Evolutionary conservation across 2,113 vertebrate genomes (phyloP).

Genomic region (Acrocephalus arundinaceus): DNA sequence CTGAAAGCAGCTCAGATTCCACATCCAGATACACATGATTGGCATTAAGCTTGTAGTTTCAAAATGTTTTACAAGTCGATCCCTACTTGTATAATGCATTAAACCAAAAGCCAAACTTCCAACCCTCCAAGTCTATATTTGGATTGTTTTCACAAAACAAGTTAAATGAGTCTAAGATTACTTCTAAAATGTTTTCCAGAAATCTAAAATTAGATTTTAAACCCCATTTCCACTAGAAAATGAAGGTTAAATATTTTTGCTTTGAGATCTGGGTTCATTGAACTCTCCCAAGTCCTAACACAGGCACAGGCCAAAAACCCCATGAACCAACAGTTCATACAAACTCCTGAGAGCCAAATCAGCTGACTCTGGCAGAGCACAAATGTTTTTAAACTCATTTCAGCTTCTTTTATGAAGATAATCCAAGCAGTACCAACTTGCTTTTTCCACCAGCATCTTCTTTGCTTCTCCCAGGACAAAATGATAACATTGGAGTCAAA

Average conservation of each 20-base stretch:
- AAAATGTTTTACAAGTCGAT: background rate
- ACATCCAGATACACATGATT: background rate
- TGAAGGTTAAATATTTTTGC: background rate
- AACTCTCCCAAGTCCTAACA: slow-evolving; percentile 2
- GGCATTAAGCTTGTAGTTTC: background rate
- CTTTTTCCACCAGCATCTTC: slow-evolving; percentile 24
- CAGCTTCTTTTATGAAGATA: slow-evolving; percentile 48
- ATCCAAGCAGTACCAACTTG: slow-evolving; percentile 53
- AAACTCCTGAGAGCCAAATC: slow-evolving; percentile 28
- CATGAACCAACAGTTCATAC: slow-evolving; percentile 15
- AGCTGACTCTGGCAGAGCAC: slow-evolving; percentile 25
- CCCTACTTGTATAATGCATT: background rate
- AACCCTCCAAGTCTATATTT: background rate
- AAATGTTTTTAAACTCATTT: slow-evolving; percentile 52
- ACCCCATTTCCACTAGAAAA: background rate
- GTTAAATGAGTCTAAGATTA: background rate
- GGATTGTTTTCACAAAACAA: slow-evolving; percentile 3
- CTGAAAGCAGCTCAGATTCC: background rate
- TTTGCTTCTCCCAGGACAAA: slow-evolving; percentile 31
- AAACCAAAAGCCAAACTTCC: background rate
- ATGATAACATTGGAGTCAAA: slow-evolving; percentile 14
- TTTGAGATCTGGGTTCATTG: slow-evolving; percentile 23
- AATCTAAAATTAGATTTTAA: background rate
- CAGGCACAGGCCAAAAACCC: background rate
- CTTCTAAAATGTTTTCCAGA: slow-evolving; percentile 4